These are phyloP conservation scores for Ligdia adustata DNA, from an alignment of 2,888 invertebrate species.

Conservation along the genomic window DNA sequence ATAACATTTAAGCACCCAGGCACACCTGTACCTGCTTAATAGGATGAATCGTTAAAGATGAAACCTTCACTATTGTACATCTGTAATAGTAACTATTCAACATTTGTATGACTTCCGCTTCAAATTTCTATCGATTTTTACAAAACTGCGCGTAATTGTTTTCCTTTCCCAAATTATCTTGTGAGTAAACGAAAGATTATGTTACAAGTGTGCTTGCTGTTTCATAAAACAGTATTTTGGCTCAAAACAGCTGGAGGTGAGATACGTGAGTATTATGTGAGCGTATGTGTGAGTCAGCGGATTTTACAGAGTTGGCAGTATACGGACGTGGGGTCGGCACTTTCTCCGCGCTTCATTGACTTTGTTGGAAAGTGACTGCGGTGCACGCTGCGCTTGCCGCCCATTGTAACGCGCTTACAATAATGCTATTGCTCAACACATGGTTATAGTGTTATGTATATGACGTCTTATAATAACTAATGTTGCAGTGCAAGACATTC, in stretches of 20 bases:
- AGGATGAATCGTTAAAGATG: too few relatives aligned
- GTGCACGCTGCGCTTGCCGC: conserved; percentile 57
- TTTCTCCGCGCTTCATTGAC: conserved; percentile 82
- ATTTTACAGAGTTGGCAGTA: conserved; percentile 64
- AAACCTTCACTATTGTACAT: too few relatives aligned
- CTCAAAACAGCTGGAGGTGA: conserved; percentile 22
- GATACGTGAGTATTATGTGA: conserved; percentile 41
- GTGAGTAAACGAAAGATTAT: too few relatives aligned
- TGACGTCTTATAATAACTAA: conserved; percentile 15
- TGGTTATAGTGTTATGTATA: background rate
- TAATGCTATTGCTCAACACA: conserved; percentile 49
- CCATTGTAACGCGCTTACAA: conserved; percentile 44
- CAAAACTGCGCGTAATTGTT: too few relatives aligned
- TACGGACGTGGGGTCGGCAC: conserved; percentile 78
- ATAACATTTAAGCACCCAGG: conserved; percentile 19
- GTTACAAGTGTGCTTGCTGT: too few relatives aligned
- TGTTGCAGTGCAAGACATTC: too few relatives aligned
- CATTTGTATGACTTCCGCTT: too few relatives aligned
- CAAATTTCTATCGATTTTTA: too few relatives aligned
- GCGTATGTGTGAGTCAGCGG: conserved; percentile 73
- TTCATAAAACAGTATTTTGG: too few relatives aligned
- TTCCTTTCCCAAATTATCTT: too few relatives aligned
- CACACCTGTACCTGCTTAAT: too few relatives aligned
- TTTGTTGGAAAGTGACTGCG: conserved; percentile 78
- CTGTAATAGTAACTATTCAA: too few relatives aligned